These are phyloP conservation scores for Vulpes ferrilata DNA, from an alignment of 2,113 vertebrate species.

Conservation along the genomic window DNA sequence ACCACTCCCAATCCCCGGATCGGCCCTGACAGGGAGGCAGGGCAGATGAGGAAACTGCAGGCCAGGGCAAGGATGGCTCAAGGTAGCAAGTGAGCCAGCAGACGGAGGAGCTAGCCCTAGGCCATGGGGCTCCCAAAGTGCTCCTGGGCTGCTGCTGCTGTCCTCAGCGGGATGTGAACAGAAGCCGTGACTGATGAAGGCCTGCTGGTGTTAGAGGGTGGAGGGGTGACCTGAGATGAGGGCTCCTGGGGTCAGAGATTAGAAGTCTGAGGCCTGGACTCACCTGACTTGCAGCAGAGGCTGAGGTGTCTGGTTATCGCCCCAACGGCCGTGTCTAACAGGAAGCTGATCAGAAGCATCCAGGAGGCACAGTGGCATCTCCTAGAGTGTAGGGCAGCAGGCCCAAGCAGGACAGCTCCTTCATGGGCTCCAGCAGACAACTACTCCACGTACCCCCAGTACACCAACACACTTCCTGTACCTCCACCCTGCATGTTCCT, in stretches of 20 bases:
- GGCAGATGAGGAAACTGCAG: not conserved
- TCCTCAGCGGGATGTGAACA: not conserved
- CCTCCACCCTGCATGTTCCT: not conserved
- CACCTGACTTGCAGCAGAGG: slow-evolving; percentile 93
- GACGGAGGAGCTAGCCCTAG: not conserved
- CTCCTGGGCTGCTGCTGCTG: not conserved
- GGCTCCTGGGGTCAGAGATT: not conserved
- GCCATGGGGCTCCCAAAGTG: not conserved
- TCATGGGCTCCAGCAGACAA: not conserved
- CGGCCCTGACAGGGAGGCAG: not conserved
- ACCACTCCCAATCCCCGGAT: not conserved
- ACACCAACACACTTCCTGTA: too few relatives aligned
- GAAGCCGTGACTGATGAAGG: not conserved
- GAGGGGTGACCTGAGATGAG: not conserved
- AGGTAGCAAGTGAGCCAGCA: not conserved
- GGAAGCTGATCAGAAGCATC: slow-evolving; percentile 95
- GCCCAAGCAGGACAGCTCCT: not conserved
- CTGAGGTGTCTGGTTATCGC: slow-evolving; percentile 92
- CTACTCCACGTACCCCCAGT: not conserved
- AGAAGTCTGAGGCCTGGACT: slow-evolving; percentile 81
- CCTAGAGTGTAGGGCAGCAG: slow-evolving; percentile 81
- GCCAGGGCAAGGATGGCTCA: not conserved
- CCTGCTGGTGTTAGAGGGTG: not conserved
- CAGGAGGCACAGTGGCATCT: slow-evolving; percentile 93
- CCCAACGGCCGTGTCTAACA: slow-evolving; percentile 93